These are phyloP conservation scores for Argyra leucocephala DNA, from an alignment of 2,888 invertebrate species.

Conservation along the genomic window DNA sequence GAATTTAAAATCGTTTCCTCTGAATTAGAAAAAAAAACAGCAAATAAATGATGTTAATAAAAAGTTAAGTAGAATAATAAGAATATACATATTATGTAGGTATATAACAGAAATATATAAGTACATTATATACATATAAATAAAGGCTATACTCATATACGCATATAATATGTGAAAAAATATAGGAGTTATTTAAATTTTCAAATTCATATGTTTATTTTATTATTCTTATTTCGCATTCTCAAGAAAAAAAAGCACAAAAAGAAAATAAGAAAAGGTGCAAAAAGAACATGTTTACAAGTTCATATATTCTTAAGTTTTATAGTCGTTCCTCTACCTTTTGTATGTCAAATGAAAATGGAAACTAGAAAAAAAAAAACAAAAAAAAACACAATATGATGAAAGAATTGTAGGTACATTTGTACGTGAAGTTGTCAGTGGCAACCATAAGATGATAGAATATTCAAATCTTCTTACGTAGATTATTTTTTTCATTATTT, in stretches of 20 bases:
- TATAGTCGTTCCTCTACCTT: not conserved
- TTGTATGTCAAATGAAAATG: not conserved
- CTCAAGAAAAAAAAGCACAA: not conserved
- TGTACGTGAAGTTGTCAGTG: no score
- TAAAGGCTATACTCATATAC: not conserved
- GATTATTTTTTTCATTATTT: no score
- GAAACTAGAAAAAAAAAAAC: no score
- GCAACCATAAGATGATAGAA: no score
- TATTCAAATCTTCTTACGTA: no score
- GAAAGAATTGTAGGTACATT: no score
- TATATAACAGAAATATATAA: not conserved
- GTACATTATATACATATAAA: no score
- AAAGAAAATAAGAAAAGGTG: not conserved
- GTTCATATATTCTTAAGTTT: not conserved
- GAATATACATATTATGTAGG: not conserved
- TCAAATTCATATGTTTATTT: slow-evolving; percentile 2
- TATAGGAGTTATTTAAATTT: not conserved
- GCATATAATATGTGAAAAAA: not conserved
- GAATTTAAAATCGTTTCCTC: no score
- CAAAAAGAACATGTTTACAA: slow-evolving; percentile 3
- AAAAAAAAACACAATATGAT: no score
- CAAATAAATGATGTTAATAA: not conserved
- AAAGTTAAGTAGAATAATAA: not conserved
- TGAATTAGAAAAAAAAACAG: not conserved
- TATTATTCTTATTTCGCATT: not conserved